Base-by-base conservation (phyloP, 2,888 invertebrate genomes). In the Phengaris arion region DNA sequence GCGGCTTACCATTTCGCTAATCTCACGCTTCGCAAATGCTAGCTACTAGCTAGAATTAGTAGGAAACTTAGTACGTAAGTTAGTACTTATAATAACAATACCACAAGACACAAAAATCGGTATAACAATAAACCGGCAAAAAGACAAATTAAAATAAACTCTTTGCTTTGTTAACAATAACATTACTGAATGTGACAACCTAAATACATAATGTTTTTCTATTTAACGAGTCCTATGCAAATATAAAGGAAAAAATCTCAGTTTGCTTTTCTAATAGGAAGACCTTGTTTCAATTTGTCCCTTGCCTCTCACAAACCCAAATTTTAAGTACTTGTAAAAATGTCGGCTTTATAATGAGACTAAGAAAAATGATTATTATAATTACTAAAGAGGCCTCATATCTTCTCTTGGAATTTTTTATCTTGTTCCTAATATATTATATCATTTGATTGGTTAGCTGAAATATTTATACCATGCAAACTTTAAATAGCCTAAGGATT, bases 181-280 rank as follows among this genome's bases (percentile, higher is more conserved):
- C n/a, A 68, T 68, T 68, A 68, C 68, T 46, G 68, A 15, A 45
- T 46, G 68, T 68, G 13, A 68, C 68, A 45, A 68, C 68, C 68
- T 68, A 68, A 68, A 46, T 68, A 68, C 68, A 68, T 68, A 68
- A 68, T 59, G 59, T 59, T 59, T 59, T 59, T 59, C 68, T 68
- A 46, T 68, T 46, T 46, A 68, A 68, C 68, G 46, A 68, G 46
- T 46, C 68, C 68, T 68, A 68, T 68, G 68, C 68, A 68, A 68
- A 68, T 68, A 68, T n/a, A 68, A 46, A 46, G 68, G 13, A 68
- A 68, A 68, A 68, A 46, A 13, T 46, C 68, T 68, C 46, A 46
- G 68, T 68, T 68, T 68, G 68, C 46, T 45, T 45, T 68, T 8
- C 68, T 68, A 46, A 68, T 68, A 68, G n/a, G 68, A 15, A 45